Conservation (phyloP, 2,113 vertebrate genomes). For the Athene cunicularia region DNA sequence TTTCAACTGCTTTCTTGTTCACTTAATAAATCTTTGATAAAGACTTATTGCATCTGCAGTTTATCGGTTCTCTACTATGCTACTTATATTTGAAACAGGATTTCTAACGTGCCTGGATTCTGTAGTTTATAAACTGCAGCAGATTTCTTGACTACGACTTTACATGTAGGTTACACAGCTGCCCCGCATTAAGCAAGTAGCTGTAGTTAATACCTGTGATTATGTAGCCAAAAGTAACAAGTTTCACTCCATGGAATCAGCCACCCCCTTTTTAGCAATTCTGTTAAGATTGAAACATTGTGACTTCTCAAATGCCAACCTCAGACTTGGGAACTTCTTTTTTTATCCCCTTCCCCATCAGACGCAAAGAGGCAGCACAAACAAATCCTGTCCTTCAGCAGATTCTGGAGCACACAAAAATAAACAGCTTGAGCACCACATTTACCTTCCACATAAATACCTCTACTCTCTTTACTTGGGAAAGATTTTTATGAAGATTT, state of each 20-base stretch:
- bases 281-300: neutral
- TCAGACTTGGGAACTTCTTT: neutral
- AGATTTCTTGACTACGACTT: neutral
- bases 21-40: neutral
- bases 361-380: fast-evolving
- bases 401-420: neutral
- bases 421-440: neutral
- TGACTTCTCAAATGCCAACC: fast-evolving
- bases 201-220: neutral
- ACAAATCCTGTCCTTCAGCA: neutral
- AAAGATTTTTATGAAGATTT: neutral
- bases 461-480: neutral
- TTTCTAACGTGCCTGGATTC: neutral
- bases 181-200: neutral
- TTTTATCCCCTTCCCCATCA: neutral
- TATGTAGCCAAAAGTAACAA: neutral
- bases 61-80: neutral
- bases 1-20: neutral
- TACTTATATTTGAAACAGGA: neutral
- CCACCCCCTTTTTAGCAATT: neutral
- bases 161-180: neutral
- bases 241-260: neutral
- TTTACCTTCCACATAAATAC: neutral
- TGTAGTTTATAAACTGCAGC: fast-evolving
- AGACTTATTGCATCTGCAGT: neutral